Percentiles rank a stretch among this genome's conserved stretches.
phyloP scores from a whole-genome alignment of 1,140 invertebrate species.

The Hyles vespertilio region DNA sequence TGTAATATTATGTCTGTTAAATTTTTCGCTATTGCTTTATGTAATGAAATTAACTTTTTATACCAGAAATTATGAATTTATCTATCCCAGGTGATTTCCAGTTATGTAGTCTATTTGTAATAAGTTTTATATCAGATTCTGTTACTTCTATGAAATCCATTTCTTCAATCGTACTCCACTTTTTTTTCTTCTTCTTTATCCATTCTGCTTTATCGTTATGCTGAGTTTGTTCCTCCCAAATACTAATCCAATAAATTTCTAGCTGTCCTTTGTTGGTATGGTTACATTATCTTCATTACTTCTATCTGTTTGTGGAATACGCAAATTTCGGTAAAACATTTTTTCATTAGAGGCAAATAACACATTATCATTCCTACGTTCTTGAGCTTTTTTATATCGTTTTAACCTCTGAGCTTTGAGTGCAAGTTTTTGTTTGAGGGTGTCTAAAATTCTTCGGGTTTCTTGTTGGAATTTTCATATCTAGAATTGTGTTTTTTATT shows the following conservation, averaged over 20 bases:
- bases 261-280: constrained; percentile 14
- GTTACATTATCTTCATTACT: constrained; percentile 2
- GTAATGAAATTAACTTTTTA: constrained; percentile 20
- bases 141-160: constrained; percentile 13
- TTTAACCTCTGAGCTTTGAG: constrained; percentile 22
- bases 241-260: constrained; percentile 16
- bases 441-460: constrained; percentile 19
- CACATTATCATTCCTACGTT: constrained; percentile 20
- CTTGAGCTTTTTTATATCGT: constrained; percentile 22
- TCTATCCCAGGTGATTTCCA: constrained; percentile 29
- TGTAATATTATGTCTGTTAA: constrained; percentile 10
- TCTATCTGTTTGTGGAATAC: neutral
- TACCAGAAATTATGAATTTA: constrained; percentile 26
- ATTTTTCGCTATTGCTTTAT: constrained; percentile 12
- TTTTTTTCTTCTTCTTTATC: constrained; percentile 16
- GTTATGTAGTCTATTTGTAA: constrained; percentile 15
- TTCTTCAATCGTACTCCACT: constrained; percentile 2
- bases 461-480: constrained; percentile 15
- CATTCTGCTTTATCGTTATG: constrained; percentile 23
- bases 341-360: constrained; percentile 27
- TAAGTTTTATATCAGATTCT: constrained; percentile 10
- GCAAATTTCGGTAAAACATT: constrained; percentile 15
- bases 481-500: constrained; percentile 6
- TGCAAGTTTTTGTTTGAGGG: constrained; percentile 25
- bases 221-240: constrained; percentile 10